These are phyloP conservation scores for Columba janthina DNA, from an alignment of 2,113 vertebrate species.

Conservation along the genomic window DNA sequence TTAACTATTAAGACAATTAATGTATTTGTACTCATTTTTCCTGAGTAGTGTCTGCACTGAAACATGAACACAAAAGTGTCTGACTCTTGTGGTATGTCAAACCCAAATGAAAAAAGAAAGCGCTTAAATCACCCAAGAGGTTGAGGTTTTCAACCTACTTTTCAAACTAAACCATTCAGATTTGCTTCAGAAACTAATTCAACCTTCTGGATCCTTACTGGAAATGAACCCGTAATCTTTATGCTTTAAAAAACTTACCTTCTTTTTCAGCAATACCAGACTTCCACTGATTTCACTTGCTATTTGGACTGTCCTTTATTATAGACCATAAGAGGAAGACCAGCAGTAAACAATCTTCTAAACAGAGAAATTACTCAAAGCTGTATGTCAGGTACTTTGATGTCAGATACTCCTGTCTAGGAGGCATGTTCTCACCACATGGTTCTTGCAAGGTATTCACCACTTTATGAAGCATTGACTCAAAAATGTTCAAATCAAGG, in stretches of 20 bases:
- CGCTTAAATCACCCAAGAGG: neutral
- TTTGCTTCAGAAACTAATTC: neutral
- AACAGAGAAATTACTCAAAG: neutral
- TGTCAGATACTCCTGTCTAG: neutral
- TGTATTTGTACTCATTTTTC: neutral
- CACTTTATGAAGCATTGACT: neutral
- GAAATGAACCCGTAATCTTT: neutral
- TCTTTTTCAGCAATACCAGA: neutral
- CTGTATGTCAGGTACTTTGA: neutral
- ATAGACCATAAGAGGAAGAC: neutral
- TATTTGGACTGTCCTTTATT: neutral
- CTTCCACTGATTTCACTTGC: neutral
- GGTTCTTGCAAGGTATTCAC: neutral
- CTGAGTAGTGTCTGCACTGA: neutral
- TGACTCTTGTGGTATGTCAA: neutral
- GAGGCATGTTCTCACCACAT: accelerated
- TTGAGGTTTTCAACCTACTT: neutral
- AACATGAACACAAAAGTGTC: neutral
- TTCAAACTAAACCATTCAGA: neutral
- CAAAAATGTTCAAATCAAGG: neutral
- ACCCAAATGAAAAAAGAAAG: neutral
- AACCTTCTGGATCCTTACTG: neutral
- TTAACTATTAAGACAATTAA: neutral
- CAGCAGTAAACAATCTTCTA: neutral
- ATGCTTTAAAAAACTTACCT: neutral